Evolutionary conservation across 2,797 vertebrate genomes (phyloP), one percentile per base, ranked within the genome.

Genomic region (Parambassis ranga): DNA sequence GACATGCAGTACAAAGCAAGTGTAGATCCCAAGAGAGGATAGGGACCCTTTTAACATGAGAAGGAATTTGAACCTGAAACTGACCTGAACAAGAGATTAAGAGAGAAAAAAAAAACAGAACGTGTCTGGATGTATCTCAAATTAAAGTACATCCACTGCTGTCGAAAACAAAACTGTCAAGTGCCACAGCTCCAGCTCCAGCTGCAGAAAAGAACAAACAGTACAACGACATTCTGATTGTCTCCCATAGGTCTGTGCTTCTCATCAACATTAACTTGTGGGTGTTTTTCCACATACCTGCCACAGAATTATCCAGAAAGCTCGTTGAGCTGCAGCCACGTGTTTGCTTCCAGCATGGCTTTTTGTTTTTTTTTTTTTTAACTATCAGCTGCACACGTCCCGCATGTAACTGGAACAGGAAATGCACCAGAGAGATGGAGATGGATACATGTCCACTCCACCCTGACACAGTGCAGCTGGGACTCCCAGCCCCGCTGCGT

Each of bases 381-480:
- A 84, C 80, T 31, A 60, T 64, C 61, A 24, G 36, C 35, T 2
- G 9, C 47, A 18, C 35, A 51, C 24, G 9, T 58, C 30, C 72
- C 3, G 37, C 50, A 1, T 65, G 42, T 88, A 88, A 84, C 78
- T 79, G 86, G 83, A 82, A 80, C 4, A 49, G 49, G 30, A 38
- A 66, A 67, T 26, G 14, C 76, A 58, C 67, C 42, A 7, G 78
- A 55, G 79, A 37, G 27, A 33, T 20, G 36, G 16, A 50, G 33
- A 71, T 51, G 69, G 72, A 74, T 60, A 33, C 20, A 49, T 23
- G 55, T 85, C 76, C 56, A 75, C 76, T 83, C 77, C 83, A 55
- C 65, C 62, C 72, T 71, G 77, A 87, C 65, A 43, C 44, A 19
- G 33, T 43, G 70, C 84, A 85, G 84, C 84, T 88, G 89, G 81